Base-by-base conservation (phyloP, 2,113 vertebrate genomes). In the Colius striatus region DNA sequence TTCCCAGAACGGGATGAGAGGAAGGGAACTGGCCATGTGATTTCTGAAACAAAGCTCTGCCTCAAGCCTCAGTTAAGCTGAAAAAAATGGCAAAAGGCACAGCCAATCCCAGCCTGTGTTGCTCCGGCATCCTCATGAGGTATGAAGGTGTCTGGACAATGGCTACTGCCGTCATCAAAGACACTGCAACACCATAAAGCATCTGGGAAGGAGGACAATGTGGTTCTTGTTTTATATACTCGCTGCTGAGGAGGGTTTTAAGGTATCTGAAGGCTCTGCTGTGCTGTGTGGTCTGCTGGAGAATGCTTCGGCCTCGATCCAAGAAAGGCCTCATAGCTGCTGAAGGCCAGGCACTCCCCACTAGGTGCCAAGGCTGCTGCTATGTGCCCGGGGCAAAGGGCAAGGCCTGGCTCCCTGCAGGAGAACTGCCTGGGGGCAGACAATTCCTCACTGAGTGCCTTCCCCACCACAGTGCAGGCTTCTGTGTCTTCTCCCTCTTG, bases 401-500 rank as follows among this genome's bases (percentile, higher is more conserved):
- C 41, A 55, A 23, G 68, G 68, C 68, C 47, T 1, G 2, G 17
- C 61, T 62, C 75, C 54, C 36, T 58, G 57, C 0, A 0, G 65
- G 84, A 30, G 71, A 65, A 47, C 51, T 58, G 36, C 73, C 43
- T 27, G 30, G 26, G 57, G 58, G n/a, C 41, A 43, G 30, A 48
- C 1, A 3, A 32, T 43, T 5, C 23, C 48, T 34, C 2, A 1
- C 38, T 20, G 27, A 55, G 41, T 0, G 1, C 72, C 34, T 55
- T 80, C 55, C 54, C 30, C 17, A 14, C 30, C 1, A 41, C 38
- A 2, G 25, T 13, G 10, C 41, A 27, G 10, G 12, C 48, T 80
- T 5, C 5, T 29, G 47, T 15, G 61, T 12, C 47, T 13, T 55
- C 38, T 76, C 13, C 13, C 14, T 75, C 16, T 84, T 2, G 0